These are phyloP conservation scores for Picus viridis DNA, from an alignment of 2,797 vertebrate genomes.

Conservation along the genomic window DNA sequence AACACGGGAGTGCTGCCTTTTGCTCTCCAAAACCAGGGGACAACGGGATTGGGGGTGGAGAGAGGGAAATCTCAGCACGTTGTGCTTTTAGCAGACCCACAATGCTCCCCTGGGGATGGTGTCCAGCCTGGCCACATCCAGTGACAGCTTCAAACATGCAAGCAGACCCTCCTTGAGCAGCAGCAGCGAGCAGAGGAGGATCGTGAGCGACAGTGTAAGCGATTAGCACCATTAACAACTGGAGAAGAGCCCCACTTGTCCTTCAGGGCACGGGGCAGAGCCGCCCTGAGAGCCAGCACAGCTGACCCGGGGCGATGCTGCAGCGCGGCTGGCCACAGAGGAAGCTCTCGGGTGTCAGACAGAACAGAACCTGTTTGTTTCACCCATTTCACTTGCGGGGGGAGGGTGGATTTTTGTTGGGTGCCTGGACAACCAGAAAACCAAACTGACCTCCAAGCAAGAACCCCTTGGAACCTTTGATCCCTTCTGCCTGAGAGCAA, in stretches of 20 bases:
- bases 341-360: background rate
- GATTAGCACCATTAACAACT: background rate
- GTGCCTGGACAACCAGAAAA: background rate
- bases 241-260: background rate
- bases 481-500: background rate
- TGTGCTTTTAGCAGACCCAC: background rate
- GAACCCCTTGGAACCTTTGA: background rate
- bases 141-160: background rate
- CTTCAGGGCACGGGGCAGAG: background rate
- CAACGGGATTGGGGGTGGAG: rapidly evolving
- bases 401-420: background rate
- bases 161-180: background rate
- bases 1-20: rapidly evolving
- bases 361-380: background rate
- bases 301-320: rapidly evolving
- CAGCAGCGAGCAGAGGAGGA: background rate
- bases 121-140: background rate
- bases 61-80: rapidly evolving
- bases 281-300: rapidly evolving
- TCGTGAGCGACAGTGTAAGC: rapidly evolving
- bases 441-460: background rate
- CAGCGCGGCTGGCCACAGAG: background rate
- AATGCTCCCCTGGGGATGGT: rapidly evolving
- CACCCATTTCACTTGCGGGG: background rate
- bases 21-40: background rate